Base-by-base conservation (phyloP, 2,797 vertebrate species). In the Gallinago solitaria region DNA sequence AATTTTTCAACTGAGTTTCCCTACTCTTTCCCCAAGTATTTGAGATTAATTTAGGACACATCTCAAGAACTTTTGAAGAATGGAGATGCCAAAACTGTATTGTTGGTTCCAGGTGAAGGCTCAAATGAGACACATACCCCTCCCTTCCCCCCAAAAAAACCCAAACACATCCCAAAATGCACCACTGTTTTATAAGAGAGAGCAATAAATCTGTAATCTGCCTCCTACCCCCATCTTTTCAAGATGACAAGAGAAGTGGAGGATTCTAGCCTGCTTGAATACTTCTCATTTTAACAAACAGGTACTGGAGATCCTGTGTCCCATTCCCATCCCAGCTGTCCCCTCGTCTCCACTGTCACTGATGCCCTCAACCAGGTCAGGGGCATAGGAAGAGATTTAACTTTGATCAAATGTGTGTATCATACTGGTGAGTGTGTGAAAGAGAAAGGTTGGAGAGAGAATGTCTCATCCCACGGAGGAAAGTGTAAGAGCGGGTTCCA, bases 51-150 rank as follows among this genome's bases (percentile, higher is more conserved):
- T 77, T 73, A 59, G 45, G 25, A 45, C 9, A 16, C 2, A 35
- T 25, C 2, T 87, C 20, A 75, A 4, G 6, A 75, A 16, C 20
- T 81, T 91, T 68, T 47, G 6, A 79, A 39, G 7, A 39, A 43
- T 16, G 4, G 30, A 63, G 0, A 0, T 71, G 6, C 5, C 33
- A 56, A 75, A 75, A 7, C 0, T n/a, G 0, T 68, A 91, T 61
- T 75, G 2, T 15, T 56, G 6, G 4, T 67, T 93, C 8, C 21
- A 67, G 5, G 2, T 80, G 20, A 18, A 85, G 47, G 14, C 9
- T 63, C 25, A 59, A 61, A 67, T 47, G 5, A 59, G 37, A 45
- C 16, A 47, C 1, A 2, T 13, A 8, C 5, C 10, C 2, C 5
- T 12, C 6, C 5, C 12, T 16, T 4, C 4, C 3, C 7, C 2